A percentile compares a stretch with the other conserved stretches of the same genome.
phyloP scores from a whole-genome alignment of 2,888 invertebrate genomes.

The Dasysyrphus albostriatus region DNA sequence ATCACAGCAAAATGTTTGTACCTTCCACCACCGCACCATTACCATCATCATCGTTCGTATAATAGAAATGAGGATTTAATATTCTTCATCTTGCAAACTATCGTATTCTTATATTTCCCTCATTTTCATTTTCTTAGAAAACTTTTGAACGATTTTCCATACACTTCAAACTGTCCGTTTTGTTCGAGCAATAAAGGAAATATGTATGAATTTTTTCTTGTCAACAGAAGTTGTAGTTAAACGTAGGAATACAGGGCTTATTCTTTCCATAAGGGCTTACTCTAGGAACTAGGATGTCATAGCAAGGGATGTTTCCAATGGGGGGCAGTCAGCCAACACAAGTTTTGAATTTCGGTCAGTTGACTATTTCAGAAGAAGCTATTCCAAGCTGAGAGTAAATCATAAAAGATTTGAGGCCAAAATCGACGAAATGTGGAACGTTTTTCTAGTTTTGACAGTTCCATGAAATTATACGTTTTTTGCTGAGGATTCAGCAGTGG shows the following conservation, averaged over 20 bases:
- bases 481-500: no score
- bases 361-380: no score
- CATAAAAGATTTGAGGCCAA: no score
- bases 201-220: not conserved
- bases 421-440: no score
- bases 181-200: constrained; percentile 48
- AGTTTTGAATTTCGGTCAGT: no score
- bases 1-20: constrained; percentile 24
- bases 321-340: no score
- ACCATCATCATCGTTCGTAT: not conserved
- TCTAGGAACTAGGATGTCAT: no score
- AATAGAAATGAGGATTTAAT: constrained; percentile 44
- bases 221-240: not conserved
- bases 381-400: no score
- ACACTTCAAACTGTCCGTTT: constrained; percentile 56
- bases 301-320: no score
- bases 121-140: constrained; percentile 13
- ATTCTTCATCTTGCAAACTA: constrained; percentile 22
- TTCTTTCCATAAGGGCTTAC: no score
- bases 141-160: constrained; percentile 61
- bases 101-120: constrained; percentile 5
- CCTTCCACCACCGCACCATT: not conserved
- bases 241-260: not conserved
- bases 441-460: no score
- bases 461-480: no score